These are phyloP conservation scores for Pluvianellus socialis DNA, from an alignment of 2,113 vertebrate species.

Conservation along the genomic window DNA sequence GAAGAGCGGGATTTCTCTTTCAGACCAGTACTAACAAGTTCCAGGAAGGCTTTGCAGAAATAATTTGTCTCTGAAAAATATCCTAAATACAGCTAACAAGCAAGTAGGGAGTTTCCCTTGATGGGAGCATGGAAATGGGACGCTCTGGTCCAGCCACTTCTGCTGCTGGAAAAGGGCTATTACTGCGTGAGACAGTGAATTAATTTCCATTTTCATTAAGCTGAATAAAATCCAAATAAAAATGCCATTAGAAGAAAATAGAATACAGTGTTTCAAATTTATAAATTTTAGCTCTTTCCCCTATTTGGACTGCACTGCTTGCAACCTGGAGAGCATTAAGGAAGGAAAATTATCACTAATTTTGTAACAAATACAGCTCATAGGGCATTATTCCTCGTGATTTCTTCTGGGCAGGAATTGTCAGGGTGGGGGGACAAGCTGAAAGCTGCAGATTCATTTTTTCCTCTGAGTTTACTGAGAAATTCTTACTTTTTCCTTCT, in stretches of 20 bases:
- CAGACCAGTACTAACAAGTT: background rate
- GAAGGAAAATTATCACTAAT: background rate
- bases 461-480: background rate
- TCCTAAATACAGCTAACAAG: background rate
- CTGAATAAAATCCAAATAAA: background rate
- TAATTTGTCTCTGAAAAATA: background rate
- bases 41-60: background rate
- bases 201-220: background rate
- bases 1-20: background rate
- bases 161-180: background rate
- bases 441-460: background rate
- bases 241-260: background rate
- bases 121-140: background rate
- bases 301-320: background rate
- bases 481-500: background rate
- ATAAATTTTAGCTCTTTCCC: background rate
- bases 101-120: background rate
- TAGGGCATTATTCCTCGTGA: background rate
- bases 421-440: background rate
- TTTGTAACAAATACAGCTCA: background rate
- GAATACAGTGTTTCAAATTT: background rate
- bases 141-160: background rate
- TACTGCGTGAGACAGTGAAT: background rate
- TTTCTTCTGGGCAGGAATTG: background rate
- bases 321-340: background rate